These are phyloP conservation scores for Brachyhypopomus occidentalis DNA, from an alignment of 2,113 vertebrate species.

Conservation along the genomic window DNA sequence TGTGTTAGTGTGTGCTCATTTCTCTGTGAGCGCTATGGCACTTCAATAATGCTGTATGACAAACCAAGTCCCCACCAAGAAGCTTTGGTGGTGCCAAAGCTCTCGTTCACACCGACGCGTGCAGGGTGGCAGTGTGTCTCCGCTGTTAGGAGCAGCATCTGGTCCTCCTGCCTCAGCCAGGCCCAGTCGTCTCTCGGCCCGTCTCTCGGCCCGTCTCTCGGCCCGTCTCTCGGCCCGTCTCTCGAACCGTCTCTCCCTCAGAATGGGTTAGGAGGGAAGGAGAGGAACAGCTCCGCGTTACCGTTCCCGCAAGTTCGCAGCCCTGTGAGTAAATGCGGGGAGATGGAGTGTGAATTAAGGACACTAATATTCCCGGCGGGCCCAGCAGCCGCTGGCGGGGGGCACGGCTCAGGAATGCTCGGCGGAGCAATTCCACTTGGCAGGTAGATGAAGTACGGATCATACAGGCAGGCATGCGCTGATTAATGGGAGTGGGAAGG, in stretches of 20 bases:
- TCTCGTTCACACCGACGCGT: not conserved
- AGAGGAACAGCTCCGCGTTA: conserved; percentile 18
- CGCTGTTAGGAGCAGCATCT: conserved; percentile 4
- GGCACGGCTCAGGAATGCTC: conserved; percentile 60
- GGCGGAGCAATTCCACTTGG: conserved; percentile 65
- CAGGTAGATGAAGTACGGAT: conserved; percentile 76
- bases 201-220: not conserved
- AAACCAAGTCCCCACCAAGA: not conserved
- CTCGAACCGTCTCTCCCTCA: not conserved
- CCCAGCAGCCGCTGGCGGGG: conserved; percentile 28
- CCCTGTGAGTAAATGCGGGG: conserved; percentile 46
- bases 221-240: too few relatives aligned
- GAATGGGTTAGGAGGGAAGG: conserved; percentile 12
- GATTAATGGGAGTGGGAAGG: conserved; percentile 70
- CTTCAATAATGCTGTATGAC: not conserved
- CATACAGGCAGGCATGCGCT: conserved; percentile 63
- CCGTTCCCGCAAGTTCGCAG: conserved; percentile 45
- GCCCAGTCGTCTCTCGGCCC: not conserved
- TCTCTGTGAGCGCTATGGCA: not conserved
- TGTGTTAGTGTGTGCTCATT: not conserved
- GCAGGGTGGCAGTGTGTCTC: not conserved
- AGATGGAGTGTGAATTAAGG: conserved; percentile 60
- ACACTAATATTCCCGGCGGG: conserved; percentile 57
- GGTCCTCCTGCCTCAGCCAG: not conserved
- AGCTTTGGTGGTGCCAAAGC: not conserved